Percentiles rank a stretch among this genome's conserved stretches.
phyloP scores from a whole-genome alignment of 2,888 invertebrate species.

The Drosophila gaucha region DNA sequence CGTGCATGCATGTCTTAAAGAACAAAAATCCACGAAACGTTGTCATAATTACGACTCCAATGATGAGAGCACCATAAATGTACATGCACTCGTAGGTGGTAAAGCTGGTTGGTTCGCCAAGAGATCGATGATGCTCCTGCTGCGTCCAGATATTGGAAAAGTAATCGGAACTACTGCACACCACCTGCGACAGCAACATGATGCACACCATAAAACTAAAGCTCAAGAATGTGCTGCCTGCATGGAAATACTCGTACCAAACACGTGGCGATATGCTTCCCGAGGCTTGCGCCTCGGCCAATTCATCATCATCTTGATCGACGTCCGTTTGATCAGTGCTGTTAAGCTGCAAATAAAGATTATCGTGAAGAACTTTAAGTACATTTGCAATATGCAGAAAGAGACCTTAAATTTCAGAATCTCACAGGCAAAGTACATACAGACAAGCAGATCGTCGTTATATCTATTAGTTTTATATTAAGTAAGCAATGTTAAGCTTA shows the following conservation, averaged over 20 bases:
- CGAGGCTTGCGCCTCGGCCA: conserved; percentile 84
- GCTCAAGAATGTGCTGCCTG: conserved; percentile 85
- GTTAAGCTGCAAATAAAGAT: conserved; percentile 57
- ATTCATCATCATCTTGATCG: conserved; percentile 64
- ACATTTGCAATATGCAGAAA: background rate
- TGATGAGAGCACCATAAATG: conserved; percentile 83
- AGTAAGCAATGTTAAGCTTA: too few species aligned
- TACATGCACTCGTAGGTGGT: conserved; percentile 83
- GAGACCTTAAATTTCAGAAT: too few species aligned
- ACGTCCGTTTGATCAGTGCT: conserved; percentile 67
- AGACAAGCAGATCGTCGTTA: too few species aligned
- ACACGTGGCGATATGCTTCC: conserved; percentile 84
- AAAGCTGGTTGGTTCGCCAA: conserved; percentile 76
- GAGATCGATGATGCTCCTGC: conserved; percentile 82
- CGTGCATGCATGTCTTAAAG: conserved; percentile 90
- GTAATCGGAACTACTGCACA: conserved; percentile 87
- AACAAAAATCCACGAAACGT: conserved; percentile 88
- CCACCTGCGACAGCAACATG: conserved; percentile 86
- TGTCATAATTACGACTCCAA: conserved; percentile 84
- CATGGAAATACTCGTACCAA: conserved; percentile 85
- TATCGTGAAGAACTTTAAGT: background rate
- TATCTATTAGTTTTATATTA: too few species aligned
- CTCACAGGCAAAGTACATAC: too few species aligned
- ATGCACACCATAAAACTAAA: conserved; percentile 85
- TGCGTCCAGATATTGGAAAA: conserved; percentile 88